These are phyloP conservation scores for Malaclemys terrapin DNA, from an alignment of 2,113 vertebrate species.

Conservation along the genomic window DNA sequence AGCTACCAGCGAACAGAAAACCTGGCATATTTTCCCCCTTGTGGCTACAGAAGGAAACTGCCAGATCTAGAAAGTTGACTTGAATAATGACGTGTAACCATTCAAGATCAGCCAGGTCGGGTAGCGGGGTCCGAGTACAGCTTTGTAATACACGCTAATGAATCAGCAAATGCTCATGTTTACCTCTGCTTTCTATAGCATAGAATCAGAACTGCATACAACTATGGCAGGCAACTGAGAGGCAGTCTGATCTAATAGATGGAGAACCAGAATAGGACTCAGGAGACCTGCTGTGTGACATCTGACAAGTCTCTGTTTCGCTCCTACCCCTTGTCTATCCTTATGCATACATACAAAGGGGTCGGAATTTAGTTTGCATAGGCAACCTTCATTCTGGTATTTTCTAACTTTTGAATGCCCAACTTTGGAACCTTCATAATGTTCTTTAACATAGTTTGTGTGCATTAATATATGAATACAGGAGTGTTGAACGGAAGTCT, in stretches of 20 bases:
- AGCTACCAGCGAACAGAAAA: background rate
- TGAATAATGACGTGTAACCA: background rate
- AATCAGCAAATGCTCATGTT: background rate
- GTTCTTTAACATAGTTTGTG: background rate
- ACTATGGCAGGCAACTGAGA: background rate
- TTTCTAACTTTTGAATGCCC: background rate
- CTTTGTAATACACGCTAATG: background rate
- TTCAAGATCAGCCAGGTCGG: fast-evolving
- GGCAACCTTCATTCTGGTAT: background rate
- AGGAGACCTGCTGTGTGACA: background rate
- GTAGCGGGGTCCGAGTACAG: background rate
- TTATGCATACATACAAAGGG: background rate
- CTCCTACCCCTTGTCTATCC: background rate
- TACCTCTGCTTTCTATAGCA: background rate
- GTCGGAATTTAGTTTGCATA: background rate
- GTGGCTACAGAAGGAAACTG: background rate
- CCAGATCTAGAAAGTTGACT: background rate
- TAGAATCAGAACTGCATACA: background rate
- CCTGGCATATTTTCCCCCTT: background rate
- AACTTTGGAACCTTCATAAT: background rate
- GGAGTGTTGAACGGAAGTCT: background rate
- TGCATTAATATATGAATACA: background rate
- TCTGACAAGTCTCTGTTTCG: background rate
- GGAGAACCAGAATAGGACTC: background rate
- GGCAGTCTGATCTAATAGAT: background rate